Evolutionary conservation across 2,113 vertebrate genomes (phyloP).

Genomic region (Odobenus rosmarus): DNA sequence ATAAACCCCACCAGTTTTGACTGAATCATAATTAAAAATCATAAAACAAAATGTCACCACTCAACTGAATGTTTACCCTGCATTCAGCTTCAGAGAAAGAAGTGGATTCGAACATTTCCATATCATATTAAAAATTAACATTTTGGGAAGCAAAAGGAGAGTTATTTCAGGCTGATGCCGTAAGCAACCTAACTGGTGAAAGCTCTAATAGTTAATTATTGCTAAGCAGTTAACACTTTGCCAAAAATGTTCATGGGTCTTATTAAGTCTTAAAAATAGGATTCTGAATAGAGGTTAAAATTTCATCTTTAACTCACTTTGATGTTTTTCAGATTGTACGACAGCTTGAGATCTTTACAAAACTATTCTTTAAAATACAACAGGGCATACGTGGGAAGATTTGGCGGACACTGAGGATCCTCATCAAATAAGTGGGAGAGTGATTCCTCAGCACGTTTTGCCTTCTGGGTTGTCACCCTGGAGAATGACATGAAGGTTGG

Average conservation of each 20-base stretch:
- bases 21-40: neutral
- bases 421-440: neutral
- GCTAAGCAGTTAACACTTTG: slow-evolving; percentile 51
- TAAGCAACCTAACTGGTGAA: slow-evolving; percentile 88
- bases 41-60: slow-evolving; percentile 65
- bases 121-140: slow-evolving; percentile 86
- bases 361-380: slow-evolving; percentile 17
- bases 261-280: slow-evolving; percentile 72
- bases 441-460: rapidly evolving
- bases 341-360: slow-evolving; percentile 5
- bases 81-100: slow-evolving; percentile 86
- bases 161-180: slow-evolving; percentile 86
- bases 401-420: neutral
- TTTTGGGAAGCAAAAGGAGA: slow-evolving; percentile 86
- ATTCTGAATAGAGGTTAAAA: slow-evolving; percentile 72
- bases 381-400: neutral
- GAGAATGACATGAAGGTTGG: neutral
- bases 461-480: neutral
- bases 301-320: slow-evolving; percentile 30
- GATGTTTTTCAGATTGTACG: slow-evolving; percentile 24
- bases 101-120: slow-evolving; percentile 85
- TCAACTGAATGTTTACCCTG: slow-evolving; percentile 88
- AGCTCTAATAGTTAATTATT: slow-evolving; percentile 82
- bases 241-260: slow-evolving; percentile 58
- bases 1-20: neutral